A percentile compares a stretch with the other conserved stretches of the same genome.
phyloP scores from a whole-genome alignment of 2,888 invertebrate species.

The Scaptomyza polygonia region DNA sequence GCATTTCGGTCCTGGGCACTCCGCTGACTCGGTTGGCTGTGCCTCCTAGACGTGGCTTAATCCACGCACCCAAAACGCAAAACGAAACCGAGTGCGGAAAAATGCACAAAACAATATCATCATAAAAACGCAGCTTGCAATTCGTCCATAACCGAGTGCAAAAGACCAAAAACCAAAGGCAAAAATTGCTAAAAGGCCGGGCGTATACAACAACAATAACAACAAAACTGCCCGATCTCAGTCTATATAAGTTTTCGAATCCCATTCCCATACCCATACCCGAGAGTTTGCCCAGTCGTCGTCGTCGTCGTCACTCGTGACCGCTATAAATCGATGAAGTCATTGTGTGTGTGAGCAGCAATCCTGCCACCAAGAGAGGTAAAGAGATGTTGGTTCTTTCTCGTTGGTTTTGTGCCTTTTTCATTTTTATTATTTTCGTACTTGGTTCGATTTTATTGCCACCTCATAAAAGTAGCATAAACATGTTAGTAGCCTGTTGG shows the following conservation, averaged over 20 bases:
- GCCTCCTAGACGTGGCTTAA: slow-evolving; percentile 64
- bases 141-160: slow-evolving; percentile 55
- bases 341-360: slow-evolving; percentile 68
- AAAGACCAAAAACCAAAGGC: slow-evolving; percentile 29
- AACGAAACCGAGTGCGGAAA: slow-evolving; percentile 42
- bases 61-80: slow-evolving; percentile 60
- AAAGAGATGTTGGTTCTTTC: not conserved
- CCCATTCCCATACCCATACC: not conserved
- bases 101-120: slow-evolving; percentile 70
- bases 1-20: slow-evolving; percentile 23
- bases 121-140: slow-evolving; percentile 69
- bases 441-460: slow-evolving; percentile 76
- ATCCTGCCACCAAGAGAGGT: slow-evolving; percentile 24
- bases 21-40: too few species aligned
- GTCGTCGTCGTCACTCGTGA: slow-evolving; percentile 65
- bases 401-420: slow-evolving; percentile 26
- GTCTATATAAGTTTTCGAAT: not conserved
- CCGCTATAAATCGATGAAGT: slow-evolving; percentile 80
- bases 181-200: not conserved
- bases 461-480: slow-evolving; percentile 78
- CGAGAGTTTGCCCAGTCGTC: not conserved
- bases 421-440: slow-evolving; percentile 68
- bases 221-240: not conserved
- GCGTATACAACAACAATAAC: not conserved
- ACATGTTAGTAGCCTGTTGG: slow-evolving; percentile 79